A percentile compares a stretch with the other conserved stretches of the same genome.
These are phyloP conservation scores for Pithecia hirsuta DNA, from an alignment of 2,797 vertebrate species.

Conservation along the genomic window DNA sequence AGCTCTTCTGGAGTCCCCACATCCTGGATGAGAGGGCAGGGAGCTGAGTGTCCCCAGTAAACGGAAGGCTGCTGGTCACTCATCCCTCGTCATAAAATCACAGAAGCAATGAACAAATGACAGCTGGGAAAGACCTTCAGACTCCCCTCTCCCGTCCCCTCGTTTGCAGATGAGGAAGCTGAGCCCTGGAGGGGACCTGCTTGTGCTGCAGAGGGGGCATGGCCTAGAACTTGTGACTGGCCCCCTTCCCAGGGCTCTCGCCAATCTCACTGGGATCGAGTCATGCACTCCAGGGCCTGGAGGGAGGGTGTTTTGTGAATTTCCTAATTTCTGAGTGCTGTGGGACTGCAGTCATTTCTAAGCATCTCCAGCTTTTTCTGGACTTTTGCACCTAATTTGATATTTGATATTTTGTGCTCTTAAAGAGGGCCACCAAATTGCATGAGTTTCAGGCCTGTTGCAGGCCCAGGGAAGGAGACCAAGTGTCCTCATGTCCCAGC, in stretches of 20 bases:
- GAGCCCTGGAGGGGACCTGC: too few species aligned
- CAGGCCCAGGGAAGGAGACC: background rate
- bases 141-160: background rate
- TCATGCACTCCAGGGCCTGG: accelerated
- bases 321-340: background rate
- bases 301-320: too few species aligned
- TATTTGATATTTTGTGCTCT: background rate
- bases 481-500: background rate
- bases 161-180: background rate
- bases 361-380: background rate
- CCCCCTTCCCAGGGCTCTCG: accelerated
- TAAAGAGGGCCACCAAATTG: background rate
- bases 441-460: background rate
- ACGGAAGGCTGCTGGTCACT: background rate
- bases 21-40: background rate
- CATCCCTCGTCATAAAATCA: too few species aligned
- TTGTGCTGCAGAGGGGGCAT: background rate
- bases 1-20: background rate
- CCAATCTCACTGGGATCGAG: accelerated
- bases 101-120: background rate
- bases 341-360: background rate
- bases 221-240: background rate
- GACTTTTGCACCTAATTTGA: background rate
- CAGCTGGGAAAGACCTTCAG: background rate
- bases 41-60: background rate